Evolutionary conservation across 2,113 vertebrate species (phyloP).

Genomic region (Pantherophis guttatus): DNA sequence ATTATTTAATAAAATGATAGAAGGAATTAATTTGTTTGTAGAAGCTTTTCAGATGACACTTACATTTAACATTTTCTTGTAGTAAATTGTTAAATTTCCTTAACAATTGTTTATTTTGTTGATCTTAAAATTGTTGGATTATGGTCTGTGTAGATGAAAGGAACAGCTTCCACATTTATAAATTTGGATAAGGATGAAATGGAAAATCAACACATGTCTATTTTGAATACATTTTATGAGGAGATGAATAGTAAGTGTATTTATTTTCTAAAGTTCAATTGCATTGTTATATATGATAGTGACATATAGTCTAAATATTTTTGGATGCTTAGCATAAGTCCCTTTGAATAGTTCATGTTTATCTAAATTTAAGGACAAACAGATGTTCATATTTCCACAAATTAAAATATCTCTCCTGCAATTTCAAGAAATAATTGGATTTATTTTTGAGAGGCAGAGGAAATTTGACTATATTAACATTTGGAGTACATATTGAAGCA

Average conservation of each 20-base stretch:
- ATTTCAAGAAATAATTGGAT: neutral
- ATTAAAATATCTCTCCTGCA: neutral
- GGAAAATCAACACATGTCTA: neutral
- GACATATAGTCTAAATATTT: neutral
- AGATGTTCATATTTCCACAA: neutral
- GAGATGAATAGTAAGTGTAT: neutral
- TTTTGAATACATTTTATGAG: neutral
- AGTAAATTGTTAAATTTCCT: neutral
- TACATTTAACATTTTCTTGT: neutral
- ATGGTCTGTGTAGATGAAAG: neutral
- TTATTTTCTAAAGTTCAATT: neutral
- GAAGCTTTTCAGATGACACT: neutral
- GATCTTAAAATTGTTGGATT: neutral
- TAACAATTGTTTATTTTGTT: neutral
- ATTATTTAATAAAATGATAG: neutral
- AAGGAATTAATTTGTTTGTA: neutral
- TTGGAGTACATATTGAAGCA: neutral
- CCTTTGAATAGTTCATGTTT: neutral
- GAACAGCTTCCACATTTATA: neutral
- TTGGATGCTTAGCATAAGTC: neutral
- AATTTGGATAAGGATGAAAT: neutral
- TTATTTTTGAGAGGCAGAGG: neutral
- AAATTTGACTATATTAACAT: neutral
- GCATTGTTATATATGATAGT: neutral
- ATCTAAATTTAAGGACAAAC: neutral